Percentiles rank a stretch among this genome's conserved stretches.
Evolutionary conservation across 2,888 invertebrate genomes (phyloP).

Genomic region (Callosobruchus maculatus): DNA sequence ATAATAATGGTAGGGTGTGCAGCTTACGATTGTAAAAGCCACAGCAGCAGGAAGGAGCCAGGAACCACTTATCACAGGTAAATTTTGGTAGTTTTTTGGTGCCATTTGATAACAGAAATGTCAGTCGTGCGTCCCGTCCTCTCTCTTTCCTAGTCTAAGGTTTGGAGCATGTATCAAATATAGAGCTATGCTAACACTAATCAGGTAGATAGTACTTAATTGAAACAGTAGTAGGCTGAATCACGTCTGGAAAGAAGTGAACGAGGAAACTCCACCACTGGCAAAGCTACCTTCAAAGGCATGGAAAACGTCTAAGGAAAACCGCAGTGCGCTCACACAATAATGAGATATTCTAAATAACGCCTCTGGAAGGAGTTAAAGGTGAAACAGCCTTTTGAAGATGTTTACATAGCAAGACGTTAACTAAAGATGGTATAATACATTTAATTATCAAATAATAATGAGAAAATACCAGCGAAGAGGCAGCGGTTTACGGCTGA

Average conservation of each 20-base stretch:
- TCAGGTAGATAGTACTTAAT: too few species aligned
- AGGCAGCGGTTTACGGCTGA: not conserved
- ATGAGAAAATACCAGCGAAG: not conserved
- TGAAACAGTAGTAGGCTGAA: too few species aligned
- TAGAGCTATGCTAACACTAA: too few species aligned
- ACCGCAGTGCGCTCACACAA: not conserved
- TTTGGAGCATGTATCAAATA: too few species aligned
- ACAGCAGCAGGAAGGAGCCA: too few species aligned
- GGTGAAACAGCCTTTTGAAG: not conserved
- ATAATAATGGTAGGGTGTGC: too few species aligned
- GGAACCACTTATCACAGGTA: too few species aligned
- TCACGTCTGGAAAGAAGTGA: not conserved
- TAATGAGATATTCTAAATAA: not conserved
- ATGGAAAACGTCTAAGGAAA: not conserved
- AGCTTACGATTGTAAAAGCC: too few species aligned
- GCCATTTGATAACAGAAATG: too few species aligned
- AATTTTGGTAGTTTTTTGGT: too few species aligned
- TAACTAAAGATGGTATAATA: not conserved
- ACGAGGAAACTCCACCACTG: not conserved
- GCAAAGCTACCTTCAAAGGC: not conserved
- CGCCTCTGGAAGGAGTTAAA: not conserved
- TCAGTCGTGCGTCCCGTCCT: too few species aligned
- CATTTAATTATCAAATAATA: not conserved
- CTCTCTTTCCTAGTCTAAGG: too few species aligned
- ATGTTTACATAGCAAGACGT: not conserved